phyloP scores from a whole-genome alignment of 2,113 vertebrate species.

The Brachionichthys hirsutus region DNA sequence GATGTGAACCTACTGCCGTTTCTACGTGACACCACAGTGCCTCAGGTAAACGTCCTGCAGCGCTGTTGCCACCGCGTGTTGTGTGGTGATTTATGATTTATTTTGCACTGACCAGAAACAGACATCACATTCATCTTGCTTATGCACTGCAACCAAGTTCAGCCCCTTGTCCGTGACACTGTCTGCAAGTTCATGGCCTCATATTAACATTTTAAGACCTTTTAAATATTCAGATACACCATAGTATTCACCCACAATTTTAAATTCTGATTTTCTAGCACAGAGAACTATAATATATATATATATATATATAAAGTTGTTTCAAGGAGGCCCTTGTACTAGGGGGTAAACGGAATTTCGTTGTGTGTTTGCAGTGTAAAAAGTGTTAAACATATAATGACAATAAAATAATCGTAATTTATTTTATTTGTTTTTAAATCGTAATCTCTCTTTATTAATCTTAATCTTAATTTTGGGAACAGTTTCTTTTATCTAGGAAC shows the following conservation, averaged over 20 bases:
- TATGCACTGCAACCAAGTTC: constrained; percentile 39
- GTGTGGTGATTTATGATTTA: constrained; percentile 54
- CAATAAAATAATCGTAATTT: not conserved
- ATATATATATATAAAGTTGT: no score
- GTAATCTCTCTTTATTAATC: no score
- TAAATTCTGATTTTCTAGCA: constrained; percentile 26
- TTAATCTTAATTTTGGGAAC: constrained; percentile 56
- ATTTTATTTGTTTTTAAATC: no score
- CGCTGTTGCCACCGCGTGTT: constrained; percentile 37
- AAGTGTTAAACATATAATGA: constrained; percentile 17
- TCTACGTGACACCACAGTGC: constrained; percentile 23
- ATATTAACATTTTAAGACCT: constrained; percentile 34
- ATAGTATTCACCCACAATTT: constrained; percentile 10
- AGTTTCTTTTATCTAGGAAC: constrained; percentile 69
- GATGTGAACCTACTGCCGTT: constrained; percentile 24
- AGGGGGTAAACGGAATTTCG: no score
- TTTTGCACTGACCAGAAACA: constrained; percentile 22
- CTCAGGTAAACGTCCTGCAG: constrained; percentile 31
- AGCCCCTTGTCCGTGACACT: constrained; percentile 38
- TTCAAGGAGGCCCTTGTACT: no score
- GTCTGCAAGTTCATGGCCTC: constrained; percentile 33
- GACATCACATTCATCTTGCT: constrained; percentile 56
- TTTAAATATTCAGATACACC: constrained; percentile 21
- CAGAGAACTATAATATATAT: no score
- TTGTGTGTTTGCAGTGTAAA: no score